Evolutionary conservation across 2,797 vertebrate species (phyloP), one percentile per base, ranked within the genome.

Genomic region (Graptemys geographica): DNA sequence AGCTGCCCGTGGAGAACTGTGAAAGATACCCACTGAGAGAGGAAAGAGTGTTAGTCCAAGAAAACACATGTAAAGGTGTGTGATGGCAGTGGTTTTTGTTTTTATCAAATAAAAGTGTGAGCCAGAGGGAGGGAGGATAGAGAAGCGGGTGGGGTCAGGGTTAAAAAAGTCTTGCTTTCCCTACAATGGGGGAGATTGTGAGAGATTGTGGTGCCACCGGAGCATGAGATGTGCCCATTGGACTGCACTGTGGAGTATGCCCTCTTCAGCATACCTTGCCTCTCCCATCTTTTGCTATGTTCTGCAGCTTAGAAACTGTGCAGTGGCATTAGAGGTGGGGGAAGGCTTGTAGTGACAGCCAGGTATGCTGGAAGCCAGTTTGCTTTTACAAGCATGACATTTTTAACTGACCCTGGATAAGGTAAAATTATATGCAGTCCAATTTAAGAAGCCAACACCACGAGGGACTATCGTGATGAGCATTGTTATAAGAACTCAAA

Each of bases 381-480:
- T 37, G 16, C 15, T 37, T 69, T 69, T 7, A 69, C 31, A 69
- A 18, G 7, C 28, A n/a, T 33, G 62, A n/a, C 33, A 69, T 37
- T 69, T 69, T 57, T 57, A 57, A 57, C 25, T 57, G 56, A 57
- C 56, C 5, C 56, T 28, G 57, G 12, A 59, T 31, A 31, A 59
- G 11, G 28, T 59, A 59, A 78, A 87, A 83, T 90, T 6, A 62
- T 0, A 0, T n/a, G 16, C 7, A 89, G 16, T 15, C 33, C 0
- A 0, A 8, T 84, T 25, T 56, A 86, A 79, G 52, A 76, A 95
- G 93, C n/a, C 74, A 33, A 69, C 31, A 79, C 13, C 78, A 51
- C 11, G 15, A 72, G 5, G 79, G 3, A 7, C 18, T 1, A 79
- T 8, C 7, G 56, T 84, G 31, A 41, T 0, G 0, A 27, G 65